Evolutionary conservation across 1,140 invertebrate species (phyloP).

Genomic region (Panagrolaimus sp.): DNA sequence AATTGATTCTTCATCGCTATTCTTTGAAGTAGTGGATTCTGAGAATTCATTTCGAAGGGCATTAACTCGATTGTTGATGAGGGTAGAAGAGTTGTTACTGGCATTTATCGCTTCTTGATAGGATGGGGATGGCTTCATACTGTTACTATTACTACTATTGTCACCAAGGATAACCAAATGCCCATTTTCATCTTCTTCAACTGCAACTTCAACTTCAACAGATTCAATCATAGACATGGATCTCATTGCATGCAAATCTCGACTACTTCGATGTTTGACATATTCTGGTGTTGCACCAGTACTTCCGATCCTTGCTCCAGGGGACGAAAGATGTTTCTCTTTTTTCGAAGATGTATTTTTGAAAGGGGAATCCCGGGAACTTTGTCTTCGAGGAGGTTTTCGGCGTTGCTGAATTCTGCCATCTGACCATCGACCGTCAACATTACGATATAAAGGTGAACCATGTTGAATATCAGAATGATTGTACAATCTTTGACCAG

Average conservation of each 20-base stretch:
- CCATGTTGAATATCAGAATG: conserved; percentile 7
- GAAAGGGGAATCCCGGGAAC: no score
- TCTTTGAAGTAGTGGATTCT: neutral
- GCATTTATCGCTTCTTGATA: neutral
- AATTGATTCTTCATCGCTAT: neutral
- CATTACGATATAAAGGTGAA: neutral
- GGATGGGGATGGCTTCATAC: conserved; percentile 10
- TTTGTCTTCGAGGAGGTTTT: neutral
- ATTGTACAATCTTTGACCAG: neutral
- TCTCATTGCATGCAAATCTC: neutral
- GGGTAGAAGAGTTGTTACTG: neutral
- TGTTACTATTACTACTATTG: neutral
- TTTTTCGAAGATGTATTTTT: no score
- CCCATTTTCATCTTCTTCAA: conserved; percentile 12
- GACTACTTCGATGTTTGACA: no score
- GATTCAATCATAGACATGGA: conserved; percentile 11
- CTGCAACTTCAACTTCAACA: neutral
- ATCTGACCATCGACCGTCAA: conserved; percentile 12
- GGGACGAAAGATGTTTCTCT: no score
- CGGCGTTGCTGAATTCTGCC: neutral
- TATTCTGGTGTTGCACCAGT: no score
- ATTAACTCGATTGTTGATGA: neutral
- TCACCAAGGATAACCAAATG: neutral
- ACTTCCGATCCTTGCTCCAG: neutral
- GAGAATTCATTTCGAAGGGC: neutral